A percentile compares a stretch with the other conserved stretches of the same genome.
phyloP scores from a whole-genome alignment of 2,888 invertebrate genomes.

The Athalia circularis region DNA sequence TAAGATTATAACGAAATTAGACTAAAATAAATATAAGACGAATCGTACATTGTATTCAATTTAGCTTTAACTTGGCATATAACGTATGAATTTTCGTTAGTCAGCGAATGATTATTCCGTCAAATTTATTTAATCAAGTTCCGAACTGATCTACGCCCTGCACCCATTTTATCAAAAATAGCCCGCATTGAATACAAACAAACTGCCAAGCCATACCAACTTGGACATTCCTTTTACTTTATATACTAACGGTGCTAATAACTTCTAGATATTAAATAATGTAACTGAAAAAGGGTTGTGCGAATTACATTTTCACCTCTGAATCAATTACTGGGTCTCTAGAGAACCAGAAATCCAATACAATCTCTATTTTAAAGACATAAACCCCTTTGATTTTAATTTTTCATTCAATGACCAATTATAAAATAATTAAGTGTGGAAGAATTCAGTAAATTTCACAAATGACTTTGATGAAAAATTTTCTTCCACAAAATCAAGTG shows the following conservation, averaged over 20 bases:
- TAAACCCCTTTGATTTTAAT: not conserved
- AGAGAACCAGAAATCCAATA: not conserved
- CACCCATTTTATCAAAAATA: not conserved
- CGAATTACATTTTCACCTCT: conserved; percentile 1
- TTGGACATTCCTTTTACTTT: conserved; percentile 38
- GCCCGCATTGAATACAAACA: not conserved
- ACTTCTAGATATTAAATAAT: conserved; percentile 40
- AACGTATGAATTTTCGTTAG: conserved; percentile 27
- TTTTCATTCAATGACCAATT: not conserved
- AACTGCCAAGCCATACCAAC: not conserved
- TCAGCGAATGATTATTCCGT: conserved; percentile 30
- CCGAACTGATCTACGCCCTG: not conserved
- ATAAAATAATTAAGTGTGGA: too few relatives aligned
- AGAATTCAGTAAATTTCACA: too few relatives aligned
- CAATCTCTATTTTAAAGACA: not conserved
- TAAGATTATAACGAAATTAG: conserved; percentile 13
- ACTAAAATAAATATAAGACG: conserved; percentile 11
- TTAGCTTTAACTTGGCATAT: conserved; percentile 22
- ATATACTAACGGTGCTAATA: conserved; percentile 41
- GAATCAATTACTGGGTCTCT: not conserved
- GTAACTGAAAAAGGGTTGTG: conserved; percentile 31
- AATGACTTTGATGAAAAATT: not conserved
- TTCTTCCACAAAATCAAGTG: not conserved
- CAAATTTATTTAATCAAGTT: conserved; percentile 23
- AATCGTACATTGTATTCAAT: conserved; percentile 18